Evolutionary conservation across 2,113 vertebrate genomes (phyloP).

Genomic region (Climacteris rufus): DNA sequence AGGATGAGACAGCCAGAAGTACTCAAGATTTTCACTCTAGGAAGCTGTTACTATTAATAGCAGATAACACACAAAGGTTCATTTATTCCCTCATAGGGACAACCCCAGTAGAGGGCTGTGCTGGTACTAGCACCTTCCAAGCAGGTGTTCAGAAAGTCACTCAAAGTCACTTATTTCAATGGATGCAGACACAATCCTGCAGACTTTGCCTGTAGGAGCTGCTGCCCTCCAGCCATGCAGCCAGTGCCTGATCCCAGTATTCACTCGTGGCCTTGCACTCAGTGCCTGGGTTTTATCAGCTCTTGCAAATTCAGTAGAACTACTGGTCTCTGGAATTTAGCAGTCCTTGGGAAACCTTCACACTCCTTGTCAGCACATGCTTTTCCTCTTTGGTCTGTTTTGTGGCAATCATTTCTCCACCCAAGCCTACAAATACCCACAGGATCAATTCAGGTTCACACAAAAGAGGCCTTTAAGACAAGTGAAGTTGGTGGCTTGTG

Average conservation of each 20-base stretch:
- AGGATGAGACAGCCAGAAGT: not conserved
- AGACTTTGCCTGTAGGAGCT: not conserved
- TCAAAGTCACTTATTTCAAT: not conserved
- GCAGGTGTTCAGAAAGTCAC: not conserved
- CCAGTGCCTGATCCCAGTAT: not conserved
- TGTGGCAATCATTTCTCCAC: not conserved
- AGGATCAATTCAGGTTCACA: not conserved
- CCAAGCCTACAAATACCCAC: not conserved
- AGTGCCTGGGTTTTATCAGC: not conserved
- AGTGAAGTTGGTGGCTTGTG: not conserved
- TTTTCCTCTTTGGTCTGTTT: not conserved
- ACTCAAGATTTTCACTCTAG: not conserved
- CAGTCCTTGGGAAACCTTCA: not conserved
- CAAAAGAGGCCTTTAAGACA: not conserved
- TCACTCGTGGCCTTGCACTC: not conserved
- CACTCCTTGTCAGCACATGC: not conserved
- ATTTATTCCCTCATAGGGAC: not conserved
- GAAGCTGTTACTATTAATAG: not conserved
- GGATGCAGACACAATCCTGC: not conserved
- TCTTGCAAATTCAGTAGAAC: not conserved
- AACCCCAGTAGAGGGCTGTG: not conserved
- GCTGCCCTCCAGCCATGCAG: not conserved
- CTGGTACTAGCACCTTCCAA: not conserved
- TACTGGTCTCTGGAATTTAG: not conserved
- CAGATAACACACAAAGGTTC: not conserved